These are phyloP conservation scores for Antheraea assamensis DNA, from an alignment of 2,888 invertebrate species.

Conservation along the genomic window DNA sequence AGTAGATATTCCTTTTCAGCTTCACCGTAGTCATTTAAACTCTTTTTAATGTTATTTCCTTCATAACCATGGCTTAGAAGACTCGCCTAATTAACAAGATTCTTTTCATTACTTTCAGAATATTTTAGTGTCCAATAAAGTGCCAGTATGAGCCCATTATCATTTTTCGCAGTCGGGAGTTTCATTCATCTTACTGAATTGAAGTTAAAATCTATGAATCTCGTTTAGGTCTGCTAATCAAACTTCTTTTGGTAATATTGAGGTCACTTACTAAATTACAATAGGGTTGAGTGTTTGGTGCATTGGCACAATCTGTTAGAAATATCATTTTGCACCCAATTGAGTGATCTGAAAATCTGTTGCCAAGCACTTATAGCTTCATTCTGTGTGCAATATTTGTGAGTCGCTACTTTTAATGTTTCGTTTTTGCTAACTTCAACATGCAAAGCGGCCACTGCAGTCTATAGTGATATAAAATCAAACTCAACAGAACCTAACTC, in stretches of 20 bases:
- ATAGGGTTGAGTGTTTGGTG: not conserved
- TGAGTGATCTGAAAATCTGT: not conserved
- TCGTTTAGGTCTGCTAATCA: not conserved
- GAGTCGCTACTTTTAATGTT: not conserved
- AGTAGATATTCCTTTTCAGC: constrained; percentile 16
- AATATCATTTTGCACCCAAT: not conserved
- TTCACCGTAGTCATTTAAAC: constrained; percentile 5
- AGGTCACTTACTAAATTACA: not conserved
- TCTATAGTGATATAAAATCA: too few species aligned
- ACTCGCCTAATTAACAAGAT: constrained; percentile 10
- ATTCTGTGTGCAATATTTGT: not conserved
- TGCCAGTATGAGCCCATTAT: not conserved
- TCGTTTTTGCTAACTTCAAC: too few species aligned
- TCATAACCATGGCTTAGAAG: constrained; percentile 7
- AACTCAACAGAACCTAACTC: too few species aligned
- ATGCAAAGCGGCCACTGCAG: too few species aligned
- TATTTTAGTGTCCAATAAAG: constrained; percentile 1
- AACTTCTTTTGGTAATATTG: not conserved
- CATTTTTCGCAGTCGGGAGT: constrained; percentile 6
- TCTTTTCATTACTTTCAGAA: constrained; percentile 11
- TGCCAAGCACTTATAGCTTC: not conserved
- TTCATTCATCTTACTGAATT: not conserved
- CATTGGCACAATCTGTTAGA: not conserved
- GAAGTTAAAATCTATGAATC: not conserved
- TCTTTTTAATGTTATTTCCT: constrained; percentile 12